Evolutionary conservation across 2,797 vertebrate species (phyloP).

Genomic region (Echiichthys vipera): DNA sequence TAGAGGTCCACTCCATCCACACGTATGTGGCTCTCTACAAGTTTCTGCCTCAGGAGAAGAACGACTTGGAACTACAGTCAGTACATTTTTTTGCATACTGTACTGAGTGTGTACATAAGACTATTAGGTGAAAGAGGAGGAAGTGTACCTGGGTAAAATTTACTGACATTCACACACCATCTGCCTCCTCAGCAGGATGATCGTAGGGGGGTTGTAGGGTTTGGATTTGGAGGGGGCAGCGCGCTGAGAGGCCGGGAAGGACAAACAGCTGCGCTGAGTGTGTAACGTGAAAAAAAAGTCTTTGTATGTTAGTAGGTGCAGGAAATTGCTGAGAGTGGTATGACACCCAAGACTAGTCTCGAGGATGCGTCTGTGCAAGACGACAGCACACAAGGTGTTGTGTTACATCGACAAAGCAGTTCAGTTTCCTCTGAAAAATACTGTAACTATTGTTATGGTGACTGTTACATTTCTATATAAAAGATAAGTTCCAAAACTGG

Average conservation of each 20-base stretch:
- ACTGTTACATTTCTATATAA: neutral
- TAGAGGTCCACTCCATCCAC: slow-evolving; percentile 88
- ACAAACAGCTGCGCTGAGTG: slow-evolving; percentile 60
- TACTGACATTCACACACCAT: slow-evolving; percentile 63
- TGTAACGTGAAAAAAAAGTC: slow-evolving; percentile 32
- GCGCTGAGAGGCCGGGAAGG: slow-evolving; percentile 44
- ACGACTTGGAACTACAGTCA: slow-evolving; percentile 92
- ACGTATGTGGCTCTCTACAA: slow-evolving; percentile 94
- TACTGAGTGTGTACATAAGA: slow-evolving; percentile 10
- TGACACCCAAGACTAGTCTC: slow-evolving; percentile 41
- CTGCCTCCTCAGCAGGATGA: slow-evolving; percentile 68
- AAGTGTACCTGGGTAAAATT: slow-evolving; percentile 43
- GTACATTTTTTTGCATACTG: slow-evolving; percentile 60
- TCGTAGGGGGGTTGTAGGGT: slow-evolving; percentile 42
- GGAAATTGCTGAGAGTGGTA: slow-evolving; percentile 50
- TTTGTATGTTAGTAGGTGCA: slow-evolving; percentile 49
- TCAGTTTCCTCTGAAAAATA: neutral
- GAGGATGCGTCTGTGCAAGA: slow-evolving; percentile 22
- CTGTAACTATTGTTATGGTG: neutral
- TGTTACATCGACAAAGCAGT: slow-evolving; percentile 6
- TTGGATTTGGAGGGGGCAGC: slow-evolving; percentile 23
- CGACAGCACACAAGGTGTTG: neutral
- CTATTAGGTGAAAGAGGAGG: slow-evolving; percentile 28
- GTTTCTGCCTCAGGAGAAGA: slow-evolving; percentile 93
- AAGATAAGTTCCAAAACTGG: neutral